phyloP scores from a whole-genome alignment of 2,113 vertebrate species.

The Cranoglanis bouderius region DNA sequence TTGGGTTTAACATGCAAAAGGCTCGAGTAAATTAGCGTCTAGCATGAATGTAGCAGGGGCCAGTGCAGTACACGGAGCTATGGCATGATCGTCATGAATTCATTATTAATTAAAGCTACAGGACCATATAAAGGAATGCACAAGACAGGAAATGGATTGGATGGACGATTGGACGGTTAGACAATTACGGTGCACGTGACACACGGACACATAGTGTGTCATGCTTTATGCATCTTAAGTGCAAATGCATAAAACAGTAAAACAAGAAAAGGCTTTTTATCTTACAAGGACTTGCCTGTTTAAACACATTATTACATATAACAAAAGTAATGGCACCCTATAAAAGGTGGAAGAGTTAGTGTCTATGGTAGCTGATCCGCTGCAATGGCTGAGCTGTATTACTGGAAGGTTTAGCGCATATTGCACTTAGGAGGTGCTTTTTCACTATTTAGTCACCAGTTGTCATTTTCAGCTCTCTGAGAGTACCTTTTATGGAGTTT shows the following conservation, averaged over 20 bases:
- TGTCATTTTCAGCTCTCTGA: background rate
- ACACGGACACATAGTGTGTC: slow-evolving; percentile 16
- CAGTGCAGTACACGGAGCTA: slow-evolving; percentile 34
- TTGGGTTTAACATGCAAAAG: slow-evolving; percentile 43
- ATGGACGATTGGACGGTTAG: slow-evolving; percentile 58
- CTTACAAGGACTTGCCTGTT: background rate
- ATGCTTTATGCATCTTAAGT: slow-evolving; percentile 9
- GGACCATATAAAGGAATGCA: slow-evolving; percentile 82
- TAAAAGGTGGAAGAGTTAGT: background rate
- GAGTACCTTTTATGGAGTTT: background rate
- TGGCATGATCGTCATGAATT: slow-evolving; percentile 39
- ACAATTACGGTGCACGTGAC: slow-evolving; percentile 37
- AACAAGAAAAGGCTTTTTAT: background rate
- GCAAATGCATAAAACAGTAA: background rate
- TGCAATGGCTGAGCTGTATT: background rate
- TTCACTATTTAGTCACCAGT: background rate
- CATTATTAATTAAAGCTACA: slow-evolving; percentile 47
- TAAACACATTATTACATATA: background rate
- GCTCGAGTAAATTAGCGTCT: slow-evolving; percentile 48
- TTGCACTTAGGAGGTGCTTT: background rate
- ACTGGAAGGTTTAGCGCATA: background rate
- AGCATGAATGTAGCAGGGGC: slow-evolving; percentile 39
- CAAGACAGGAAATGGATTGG: slow-evolving; percentile 69
- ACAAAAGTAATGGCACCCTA: background rate
- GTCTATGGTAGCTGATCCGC: background rate